These are phyloP conservation scores for Cyrtonyx montezumae DNA, from an alignment of 2,113 vertebrate genomes.

Conservation along the genomic window DNA sequence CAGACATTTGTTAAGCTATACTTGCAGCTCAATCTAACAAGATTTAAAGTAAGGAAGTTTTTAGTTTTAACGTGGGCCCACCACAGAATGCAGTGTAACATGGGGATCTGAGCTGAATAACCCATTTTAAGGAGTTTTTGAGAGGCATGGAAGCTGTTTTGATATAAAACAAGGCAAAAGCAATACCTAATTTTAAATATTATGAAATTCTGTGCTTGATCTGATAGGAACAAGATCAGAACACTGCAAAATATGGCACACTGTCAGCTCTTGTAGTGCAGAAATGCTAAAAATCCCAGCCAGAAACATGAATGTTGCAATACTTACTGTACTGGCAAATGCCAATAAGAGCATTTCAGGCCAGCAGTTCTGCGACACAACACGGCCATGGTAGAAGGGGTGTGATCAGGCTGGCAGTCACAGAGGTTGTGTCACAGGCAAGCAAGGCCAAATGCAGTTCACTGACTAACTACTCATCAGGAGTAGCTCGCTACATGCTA, in stretches of 20 bases:
- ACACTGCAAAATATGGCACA: neutral
- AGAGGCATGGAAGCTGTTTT: neutral
- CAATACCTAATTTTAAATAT: conserved; percentile 1
- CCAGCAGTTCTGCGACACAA: neutral
- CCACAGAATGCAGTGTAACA: conserved; percentile 7
- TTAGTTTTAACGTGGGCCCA: neutral
- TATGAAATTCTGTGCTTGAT: neutral
- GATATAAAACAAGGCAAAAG: neutral
- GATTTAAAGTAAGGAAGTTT: conserved; percentile 55
- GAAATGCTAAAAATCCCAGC: neutral
- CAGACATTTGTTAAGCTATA: conserved; percentile 48
- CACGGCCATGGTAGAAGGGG: conserved; percentile 12
- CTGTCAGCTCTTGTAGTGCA: neutral
- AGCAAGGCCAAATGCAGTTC: conserved; percentile 32
- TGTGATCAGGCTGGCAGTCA: neutral
- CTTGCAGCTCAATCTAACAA: conserved; percentile 31
- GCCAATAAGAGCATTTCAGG: neutral
- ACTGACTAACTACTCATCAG: conserved; percentile 1
- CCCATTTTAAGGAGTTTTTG: neutral
- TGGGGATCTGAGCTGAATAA: conserved; percentile 14
- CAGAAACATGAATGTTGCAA: neutral
- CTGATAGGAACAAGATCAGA: neutral
- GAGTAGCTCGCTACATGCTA: conserved; percentile 30
- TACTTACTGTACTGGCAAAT: neutral
- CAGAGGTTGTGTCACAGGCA: conserved; percentile 39